Percentiles rank a stretch among this genome's conserved stretches.
Evolutionary conservation across 1,140 invertebrate species (phyloP).

Genomic region (Phenacoccus solenopsis): DNA sequence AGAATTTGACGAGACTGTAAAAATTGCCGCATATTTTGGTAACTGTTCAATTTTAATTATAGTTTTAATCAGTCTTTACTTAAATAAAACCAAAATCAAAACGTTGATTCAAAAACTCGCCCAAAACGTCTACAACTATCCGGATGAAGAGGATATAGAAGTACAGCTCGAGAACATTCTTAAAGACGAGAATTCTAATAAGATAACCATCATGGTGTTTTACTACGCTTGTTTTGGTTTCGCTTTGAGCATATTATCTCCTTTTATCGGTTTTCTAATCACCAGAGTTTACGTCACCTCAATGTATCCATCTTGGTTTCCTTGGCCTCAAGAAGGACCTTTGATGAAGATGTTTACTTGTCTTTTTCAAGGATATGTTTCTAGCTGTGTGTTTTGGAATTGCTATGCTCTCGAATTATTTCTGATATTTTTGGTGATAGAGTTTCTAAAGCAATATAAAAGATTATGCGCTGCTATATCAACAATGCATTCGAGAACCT

Average conservation of each 20-base stretch:
- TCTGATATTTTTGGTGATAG: not conserved
- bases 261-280: not conserved
- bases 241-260: not conserved
- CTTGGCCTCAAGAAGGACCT: not conserved
- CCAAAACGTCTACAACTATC: not conserved
- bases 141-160: not conserved
- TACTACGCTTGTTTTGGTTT: not conserved
- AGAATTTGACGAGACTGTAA: too few species aligned
- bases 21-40: too few species aligned
- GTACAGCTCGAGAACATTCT: too few species aligned
- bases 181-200: too few species aligned
- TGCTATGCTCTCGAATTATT: not conserved
- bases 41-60: too few species aligned
- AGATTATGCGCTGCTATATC: not conserved
- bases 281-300: not conserved
- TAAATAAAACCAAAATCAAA: not conserved
- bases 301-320: not conserved
- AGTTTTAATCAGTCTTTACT: too few species aligned
- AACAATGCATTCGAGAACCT: not conserved
- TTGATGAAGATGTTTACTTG: not conserved
- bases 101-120: not conserved
- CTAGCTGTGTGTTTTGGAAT: not conserved
- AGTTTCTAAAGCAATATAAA: not conserved
- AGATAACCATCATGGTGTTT: too few species aligned
- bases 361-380: not conserved